Evolutionary conservation across 2,113 vertebrate species (phyloP).

Genomic region (Lonchura striata): DNA sequence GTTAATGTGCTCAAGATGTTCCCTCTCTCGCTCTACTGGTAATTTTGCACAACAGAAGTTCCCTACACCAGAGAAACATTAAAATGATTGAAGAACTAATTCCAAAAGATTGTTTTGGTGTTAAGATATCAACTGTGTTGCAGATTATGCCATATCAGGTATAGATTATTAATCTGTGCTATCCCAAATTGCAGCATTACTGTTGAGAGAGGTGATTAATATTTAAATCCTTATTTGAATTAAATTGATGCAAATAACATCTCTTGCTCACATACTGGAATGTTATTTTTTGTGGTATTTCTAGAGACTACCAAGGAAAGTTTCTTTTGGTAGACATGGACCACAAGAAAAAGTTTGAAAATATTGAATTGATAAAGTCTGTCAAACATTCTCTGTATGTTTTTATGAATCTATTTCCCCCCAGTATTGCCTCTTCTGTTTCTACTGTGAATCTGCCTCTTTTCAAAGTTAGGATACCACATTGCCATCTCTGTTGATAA

Average conservation of each 20-base stretch:
- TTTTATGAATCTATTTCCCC: not conserved
- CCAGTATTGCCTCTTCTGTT: not conserved
- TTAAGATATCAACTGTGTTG: not conserved
- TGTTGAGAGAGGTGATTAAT: not conserved
- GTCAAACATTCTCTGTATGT: not conserved
- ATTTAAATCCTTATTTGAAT: not conserved
- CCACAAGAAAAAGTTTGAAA: not conserved
- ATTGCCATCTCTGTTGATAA: not conserved
- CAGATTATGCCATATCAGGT: not conserved
- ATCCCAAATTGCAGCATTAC: not conserved
- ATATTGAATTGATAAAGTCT: not conserved
- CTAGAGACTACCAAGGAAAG: not conserved
- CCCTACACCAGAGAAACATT: not conserved
- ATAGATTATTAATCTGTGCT: not conserved
- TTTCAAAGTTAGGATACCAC: not conserved
- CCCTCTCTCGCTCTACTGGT: rapidly evolving
- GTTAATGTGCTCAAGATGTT: not conserved
- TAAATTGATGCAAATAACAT: not conserved
- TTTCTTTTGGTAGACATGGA: not conserved
- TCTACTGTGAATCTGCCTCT: not conserved
- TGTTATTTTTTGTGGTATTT: not conserved
- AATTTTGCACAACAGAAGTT: not conserved
- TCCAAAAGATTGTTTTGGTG: not conserved
- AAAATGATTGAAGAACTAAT: not conserved
- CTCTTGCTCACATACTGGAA: not conserved